Percentiles rank a stretch among this genome's conserved stretches.
Evolutionary conservation across 2,113 vertebrate genomes (phyloP).

Genomic region (Ursus arctos): DNA sequence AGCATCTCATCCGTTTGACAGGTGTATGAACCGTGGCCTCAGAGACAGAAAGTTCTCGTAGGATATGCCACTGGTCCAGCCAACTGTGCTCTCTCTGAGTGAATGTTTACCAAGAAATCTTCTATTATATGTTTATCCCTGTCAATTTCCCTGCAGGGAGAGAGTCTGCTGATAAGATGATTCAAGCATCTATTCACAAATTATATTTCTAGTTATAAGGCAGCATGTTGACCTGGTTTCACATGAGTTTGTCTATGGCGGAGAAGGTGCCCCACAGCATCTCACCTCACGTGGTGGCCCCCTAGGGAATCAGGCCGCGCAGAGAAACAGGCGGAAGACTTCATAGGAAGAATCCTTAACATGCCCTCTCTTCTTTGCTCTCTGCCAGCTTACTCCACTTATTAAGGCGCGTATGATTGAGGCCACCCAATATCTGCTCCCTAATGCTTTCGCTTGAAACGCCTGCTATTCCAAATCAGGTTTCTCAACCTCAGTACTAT

Average conservation of each 20-base stretch:
- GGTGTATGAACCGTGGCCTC: background rate
- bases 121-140: background rate
- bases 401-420: background rate
- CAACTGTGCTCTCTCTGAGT: background rate
- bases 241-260: background rate
- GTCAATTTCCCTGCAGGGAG: background rate
- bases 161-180: background rate
- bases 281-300: background rate
- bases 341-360: background rate
- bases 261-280: background rate
- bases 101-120: background rate
- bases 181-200: background rate
- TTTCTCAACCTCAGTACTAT: background rate
- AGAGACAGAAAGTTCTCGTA: background rate
- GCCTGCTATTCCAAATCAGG: background rate
- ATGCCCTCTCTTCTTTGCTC: background rate
- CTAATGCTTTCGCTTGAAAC: background rate
- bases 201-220: background rate
- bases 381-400: background rate
- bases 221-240: background rate
- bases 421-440: background rate
- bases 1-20: background rate
- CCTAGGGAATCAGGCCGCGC: too few species aligned
- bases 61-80: background rate
- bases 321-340: background rate